These are phyloP conservation scores for Platyura marginata DNA, from an alignment of 1,140 invertebrate genomes.

Conservation along the genomic window DNA sequence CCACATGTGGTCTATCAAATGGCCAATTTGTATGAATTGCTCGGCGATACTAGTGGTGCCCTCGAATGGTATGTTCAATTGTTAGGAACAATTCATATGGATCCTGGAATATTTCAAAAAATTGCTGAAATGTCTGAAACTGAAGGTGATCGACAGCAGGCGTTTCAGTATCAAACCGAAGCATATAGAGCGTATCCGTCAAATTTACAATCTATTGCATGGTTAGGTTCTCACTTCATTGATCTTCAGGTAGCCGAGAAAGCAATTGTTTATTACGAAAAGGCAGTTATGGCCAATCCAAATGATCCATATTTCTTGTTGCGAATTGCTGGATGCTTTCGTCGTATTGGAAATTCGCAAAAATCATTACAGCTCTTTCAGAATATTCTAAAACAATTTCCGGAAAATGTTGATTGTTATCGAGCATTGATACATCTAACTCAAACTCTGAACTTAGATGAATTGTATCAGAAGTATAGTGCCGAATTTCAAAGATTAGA, in stretches of 20 bases:
- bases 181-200: slow-evolving; percentile 79
- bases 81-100: slow-evolving; percentile 49
- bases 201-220: slow-evolving; percentile 76
- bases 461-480: slow-evolving; percentile 36
- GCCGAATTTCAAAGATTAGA: slow-evolving; percentile 67
- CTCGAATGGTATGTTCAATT: slow-evolving; percentile 71
- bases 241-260: slow-evolving; percentile 77
- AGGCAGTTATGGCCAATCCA: slow-evolving; percentile 72
- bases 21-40: slow-evolving; percentile 58
- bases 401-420: slow-evolving; percentile 73
- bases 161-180: slow-evolving; percentile 84
- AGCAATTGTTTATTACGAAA: slow-evolving; percentile 74
- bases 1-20: slow-evolving; percentile 77
- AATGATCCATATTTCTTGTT: slow-evolving; percentile 69
- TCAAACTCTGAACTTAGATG: slow-evolving; percentile 51
- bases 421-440: slow-evolving; percentile 70
- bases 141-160: slow-evolving; percentile 76
- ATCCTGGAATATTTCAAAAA: slow-evolving; percentile 63
- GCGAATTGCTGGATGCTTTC: slow-evolving; percentile 66
- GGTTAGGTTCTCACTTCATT: slow-evolving; percentile 81
- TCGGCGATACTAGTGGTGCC: slow-evolving; percentile 59
- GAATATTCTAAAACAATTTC: slow-evolving; percentile 56
- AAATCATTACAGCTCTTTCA: slow-evolving; percentile 66
- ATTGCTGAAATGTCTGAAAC: slow-evolving; percentile 71
- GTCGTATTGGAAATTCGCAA: slow-evolving; percentile 67